Evolutionary conservation across 2,888 invertebrate species (phyloP).

Genomic region (Apotomis turbidana): DNA sequence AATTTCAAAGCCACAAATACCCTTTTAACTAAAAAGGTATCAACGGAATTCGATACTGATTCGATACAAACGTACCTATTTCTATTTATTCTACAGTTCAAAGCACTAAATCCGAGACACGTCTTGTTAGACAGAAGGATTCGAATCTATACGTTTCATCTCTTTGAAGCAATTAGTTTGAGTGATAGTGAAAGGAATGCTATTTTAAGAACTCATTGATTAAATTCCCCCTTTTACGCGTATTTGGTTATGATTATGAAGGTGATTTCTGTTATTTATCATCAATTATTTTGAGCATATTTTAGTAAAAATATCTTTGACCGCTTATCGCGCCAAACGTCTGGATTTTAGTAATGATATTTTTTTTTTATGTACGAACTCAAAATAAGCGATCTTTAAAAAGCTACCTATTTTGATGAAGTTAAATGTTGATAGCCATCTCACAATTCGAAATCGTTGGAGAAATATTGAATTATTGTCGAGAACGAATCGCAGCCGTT

Average conservation of each 20-base stretch:
- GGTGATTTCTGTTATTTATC: too few species aligned
- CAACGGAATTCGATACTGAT: neutral
- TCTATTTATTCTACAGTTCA: conserved; percentile 11
- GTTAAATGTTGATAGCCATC: conserved; percentile 16
- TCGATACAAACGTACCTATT: neutral
- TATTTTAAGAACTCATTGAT: too few species aligned
- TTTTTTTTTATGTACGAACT: neutral
- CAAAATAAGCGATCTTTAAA: neutral
- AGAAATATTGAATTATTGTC: conserved; percentile 38
- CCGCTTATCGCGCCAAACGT: too few species aligned
- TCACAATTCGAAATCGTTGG: conserved; percentile 22
- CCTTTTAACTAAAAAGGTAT: neutral
- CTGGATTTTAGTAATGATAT: too few species aligned
- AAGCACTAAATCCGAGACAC: conserved; percentile 19
- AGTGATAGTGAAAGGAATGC: neutral
- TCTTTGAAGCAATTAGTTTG: conserved; percentile 9
- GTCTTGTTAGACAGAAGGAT: conserved; percentile 10
- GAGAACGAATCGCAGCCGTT: conserved; percentile 26
- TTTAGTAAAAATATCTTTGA: too few species aligned
- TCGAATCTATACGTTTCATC: conserved; percentile 6
- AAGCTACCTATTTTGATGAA: conserved; percentile 16
- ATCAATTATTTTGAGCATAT: too few species aligned
- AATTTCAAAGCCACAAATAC: neutral
- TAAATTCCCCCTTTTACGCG: too few species aligned
- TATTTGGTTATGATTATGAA: too few species aligned